Evolutionary conservation across 1,140 invertebrate genomes (phyloP), one percentile per base, ranked within the genome.

Genomic region (Dolichoris vasculosae): DNA sequence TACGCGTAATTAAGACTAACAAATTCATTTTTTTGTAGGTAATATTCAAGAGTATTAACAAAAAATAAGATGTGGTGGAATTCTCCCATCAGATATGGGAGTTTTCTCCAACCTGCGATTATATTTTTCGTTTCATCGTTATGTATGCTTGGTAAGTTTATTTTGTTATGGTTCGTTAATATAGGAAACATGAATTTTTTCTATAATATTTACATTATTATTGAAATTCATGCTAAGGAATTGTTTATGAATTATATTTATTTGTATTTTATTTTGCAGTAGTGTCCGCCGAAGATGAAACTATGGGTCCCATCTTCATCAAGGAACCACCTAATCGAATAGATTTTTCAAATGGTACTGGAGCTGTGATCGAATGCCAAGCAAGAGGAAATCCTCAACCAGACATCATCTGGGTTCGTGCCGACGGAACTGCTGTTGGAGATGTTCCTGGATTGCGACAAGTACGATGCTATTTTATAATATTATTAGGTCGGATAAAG

Each of bases 281-380:
- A 26, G 93, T 90, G 63, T 85, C 81, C 17, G 94, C 94, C 85
- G 96, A 96, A 91, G 96, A 96, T 90, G 95, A 96, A 89, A 95
- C 95, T 46, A 95, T 95, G 90, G 98, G 98, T 90, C 98, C 97
- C 15, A 97, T 98, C 77, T 99, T 99, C 93, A 95, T 98, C 81
- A 97, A 96, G 89, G 98, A 98, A 94, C 98, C 98, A 35, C 97
- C 97, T 86, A 97, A 97, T 92, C 95, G 97, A 88, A 95, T 99
- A 67, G 97, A 98, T 91, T 99, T 99, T 93, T 97, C 97, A 85
- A 99, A 99, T 92, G 98, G 97, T 75, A 98, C 97, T 46, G 98
- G 98, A 88, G 97, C 97, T 83, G 96, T 97, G 87, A 97, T 99
- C 71, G 97, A 98, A 92, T 99, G 98, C 92, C 96, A 97, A 88